Evolutionary conservation across 1,140 invertebrate species (phyloP).

Genomic region (Babylonia areolata): DNA sequence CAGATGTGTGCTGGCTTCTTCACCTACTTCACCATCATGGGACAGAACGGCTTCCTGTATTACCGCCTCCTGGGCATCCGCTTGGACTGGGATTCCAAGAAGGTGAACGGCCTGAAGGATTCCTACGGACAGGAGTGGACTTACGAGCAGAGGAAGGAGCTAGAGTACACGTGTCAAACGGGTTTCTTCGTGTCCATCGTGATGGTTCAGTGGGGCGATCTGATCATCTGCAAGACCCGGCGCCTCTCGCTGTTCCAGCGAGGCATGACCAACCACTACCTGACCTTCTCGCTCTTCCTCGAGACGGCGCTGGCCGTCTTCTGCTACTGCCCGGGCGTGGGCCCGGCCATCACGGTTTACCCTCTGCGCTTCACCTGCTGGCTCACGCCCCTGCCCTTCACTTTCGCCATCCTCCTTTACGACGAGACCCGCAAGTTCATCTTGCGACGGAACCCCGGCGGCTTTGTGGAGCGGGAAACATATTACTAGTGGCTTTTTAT

Average conservation of each 20-base stretch:
- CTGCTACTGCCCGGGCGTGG: slow-evolving; percentile 74
- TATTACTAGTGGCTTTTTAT: too few species aligned
- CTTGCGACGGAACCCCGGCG: too few species aligned
- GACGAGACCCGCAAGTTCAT: too few species aligned
- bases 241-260: slow-evolving; percentile 97
- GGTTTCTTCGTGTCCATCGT: slow-evolving; percentile 99
- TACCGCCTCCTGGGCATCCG: slow-evolving; percentile 90
- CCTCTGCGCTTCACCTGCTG: slow-evolving; percentile 29
- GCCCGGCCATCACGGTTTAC: slow-evolving; percentile 75
- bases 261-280: slow-evolving; percentile 88
- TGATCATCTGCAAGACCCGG: slow-evolving; percentile 98
- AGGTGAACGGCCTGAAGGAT: slow-evolving; percentile 95
- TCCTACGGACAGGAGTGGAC: slow-evolving; percentile 99
- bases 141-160: slow-evolving; percentile 93
- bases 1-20: slow-evolving; percentile 99
- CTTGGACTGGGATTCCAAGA: slow-evolving; percentile 96
- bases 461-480: too few species aligned
- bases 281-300: slow-evolving; percentile 76
- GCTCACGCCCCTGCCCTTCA: too few species aligned
- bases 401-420: too few species aligned
- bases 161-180: slow-evolving; percentile 98
- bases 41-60: slow-evolving; percentile 97
- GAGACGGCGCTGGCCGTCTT: slow-evolving; percentile 75
- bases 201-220: slow-evolving; percentile 98
- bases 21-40: slow-evolving; percentile 99